These are phyloP conservation scores for Plagodis pulveraria DNA, from an alignment of 2,888 invertebrate genomes.

Conservation along the genomic window DNA sequence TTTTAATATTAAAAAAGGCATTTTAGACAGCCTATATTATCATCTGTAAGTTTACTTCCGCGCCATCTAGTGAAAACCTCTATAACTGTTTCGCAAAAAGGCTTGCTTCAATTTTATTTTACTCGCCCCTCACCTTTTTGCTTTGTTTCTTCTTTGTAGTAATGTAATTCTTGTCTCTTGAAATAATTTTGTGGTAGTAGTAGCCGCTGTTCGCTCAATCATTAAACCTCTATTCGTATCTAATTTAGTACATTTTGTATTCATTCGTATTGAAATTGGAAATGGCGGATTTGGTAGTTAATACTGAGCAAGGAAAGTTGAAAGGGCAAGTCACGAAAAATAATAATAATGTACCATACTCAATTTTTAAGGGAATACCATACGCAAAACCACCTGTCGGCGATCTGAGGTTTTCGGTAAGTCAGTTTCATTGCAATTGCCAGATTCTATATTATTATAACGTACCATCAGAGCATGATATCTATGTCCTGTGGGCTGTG, in stretches of 20 bases:
- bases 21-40: no score
- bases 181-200: no score
- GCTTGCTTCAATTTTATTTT: neutral
- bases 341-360: conserved; percentile 65
- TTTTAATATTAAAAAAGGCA: no score
- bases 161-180: no score
- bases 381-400: conserved; percentile 81
- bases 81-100: neutral
- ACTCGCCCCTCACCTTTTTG: no score
- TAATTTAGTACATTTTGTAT: neutral
- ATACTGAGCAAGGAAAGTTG: conserved; percentile 75
- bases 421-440: conserved; percentile 29
- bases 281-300: conserved; percentile 55
- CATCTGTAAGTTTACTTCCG: neutral
- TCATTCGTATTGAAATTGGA: conserved; percentile 39
- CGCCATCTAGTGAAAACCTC: neutral
- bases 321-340: conserved; percentile 67
- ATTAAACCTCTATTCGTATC: neutral
- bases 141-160: no score
- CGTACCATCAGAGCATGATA: no score
- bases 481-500: no score
- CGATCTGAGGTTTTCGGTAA: conserved; percentile 59
- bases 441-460: no score
- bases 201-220: neutral
- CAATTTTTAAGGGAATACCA: conserved; percentile 70